Base-by-base conservation (phyloP, 2,113 vertebrate genomes). In the Stercorarius parasiticus region DNA sequence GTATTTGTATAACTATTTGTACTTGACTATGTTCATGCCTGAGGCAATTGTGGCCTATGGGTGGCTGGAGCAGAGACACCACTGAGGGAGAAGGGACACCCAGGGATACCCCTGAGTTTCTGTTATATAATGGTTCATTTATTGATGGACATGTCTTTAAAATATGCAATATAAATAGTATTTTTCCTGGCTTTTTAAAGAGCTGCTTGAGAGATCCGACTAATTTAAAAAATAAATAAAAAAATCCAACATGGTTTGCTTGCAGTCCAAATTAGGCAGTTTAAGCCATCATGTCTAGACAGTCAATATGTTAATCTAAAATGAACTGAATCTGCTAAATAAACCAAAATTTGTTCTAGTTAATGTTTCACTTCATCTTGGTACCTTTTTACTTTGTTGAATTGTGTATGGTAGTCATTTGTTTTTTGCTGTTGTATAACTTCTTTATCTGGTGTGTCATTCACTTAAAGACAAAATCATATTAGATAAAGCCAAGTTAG, bases 1-100 rank as follows among this genome's bases (percentile, higher is more conserved):
- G 4, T 36, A 4, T 40, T 14, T 5, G 11, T 80, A 6, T 55
- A 67, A 42, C 15, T 58, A 1, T 81, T 67, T 52, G 5, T 88
- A 14, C 26, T 69, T 0, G 0, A 27, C 5, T 21, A 1, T 45
- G 3, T 79, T 15, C 21, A 8, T 3, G 7, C 30, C 14, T 79
- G 29, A 79, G 34, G 56, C 34, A 61, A 0, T 5, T 71, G 22
- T 34, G 14, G 13, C 27, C 38, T 47, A 1, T 59, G 15, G 9
- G 8, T 86, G 10, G 29, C 21, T 0, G 0, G 56, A 71, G 27
- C 38, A 65, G 25, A 42, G 36, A 40, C 10, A 34, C 5, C 5
- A 10, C 15, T 71, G 15, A 47, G 45, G 36, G 10, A 77, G 53
- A 47, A 59, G 29, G 12, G 40, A 19, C 14, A 82, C 13, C 27